Evolutionary conservation across 2,797 vertebrate genomes (phyloP), one percentile per base, ranked within the genome.

Genomic region (Euphonia xanthogaster): DNA sequence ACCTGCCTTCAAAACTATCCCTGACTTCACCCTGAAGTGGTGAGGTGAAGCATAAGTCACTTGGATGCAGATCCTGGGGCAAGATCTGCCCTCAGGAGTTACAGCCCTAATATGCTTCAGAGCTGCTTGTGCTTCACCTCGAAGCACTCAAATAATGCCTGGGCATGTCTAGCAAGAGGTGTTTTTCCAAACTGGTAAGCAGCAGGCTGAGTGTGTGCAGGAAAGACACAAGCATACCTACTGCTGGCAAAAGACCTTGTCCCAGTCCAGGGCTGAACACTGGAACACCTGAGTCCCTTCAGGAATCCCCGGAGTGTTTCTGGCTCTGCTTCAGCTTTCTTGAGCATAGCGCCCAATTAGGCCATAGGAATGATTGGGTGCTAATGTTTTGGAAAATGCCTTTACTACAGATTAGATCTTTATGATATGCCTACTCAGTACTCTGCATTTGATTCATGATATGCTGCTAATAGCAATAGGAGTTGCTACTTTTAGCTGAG

Each of bases 221-320:
- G 39, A 47, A 54, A 44, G 39, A 40, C 27, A 28, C 1, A 2
- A 10, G 4, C 0, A 0, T 12, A 45, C 19, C 18, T 1, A 0
- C 6, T n/a, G 45, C 31, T 4, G 5, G 19, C 3, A 68, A 53
- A 84, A 40, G 27, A 20, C 8, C 23, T 53, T 21, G 19, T 48
- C 25, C 30, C 25, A n/a, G 13, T 6, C 48, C 14, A 10, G 44
- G 19, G 3, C n/a, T 35, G 62, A 45, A 10, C 0, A 1, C 11
- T 42, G 55, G 33, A 73, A 51, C 3, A 5, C 6, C 40, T 5
- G 13, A 75, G 7, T 25, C 30, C 28, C 24, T 78, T 86, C 1
- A 1, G 12, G 28, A 67, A 57, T 9, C 6, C 24, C 28, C 28
- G n/a, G 19, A 51, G 9, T 10, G 4, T 6, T 89, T 79, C 62